A percentile compares a stretch with the other conserved stretches of the same genome.
Conservation (phyloP, 2,113 vertebrate genomes). For the Prionailurus viverrinus region DNA sequence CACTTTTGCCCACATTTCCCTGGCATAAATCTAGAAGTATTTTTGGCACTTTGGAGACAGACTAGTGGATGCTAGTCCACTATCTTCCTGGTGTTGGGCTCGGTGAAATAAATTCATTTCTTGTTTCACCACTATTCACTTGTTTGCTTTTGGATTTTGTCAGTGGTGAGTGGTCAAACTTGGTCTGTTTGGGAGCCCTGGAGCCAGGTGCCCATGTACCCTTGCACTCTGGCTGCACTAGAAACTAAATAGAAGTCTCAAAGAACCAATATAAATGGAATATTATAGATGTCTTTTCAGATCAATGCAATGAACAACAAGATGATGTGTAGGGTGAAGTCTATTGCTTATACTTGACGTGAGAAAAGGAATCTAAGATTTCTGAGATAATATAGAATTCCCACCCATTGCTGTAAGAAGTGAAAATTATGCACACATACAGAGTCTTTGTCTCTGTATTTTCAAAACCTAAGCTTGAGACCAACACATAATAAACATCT, state of each 20-base stretch:
- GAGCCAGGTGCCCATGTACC: too few species aligned
- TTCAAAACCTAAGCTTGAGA: neutral
- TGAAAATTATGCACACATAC: neutral
- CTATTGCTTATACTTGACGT: neutral
- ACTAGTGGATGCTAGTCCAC: too few species aligned
- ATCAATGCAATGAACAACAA: neutral
- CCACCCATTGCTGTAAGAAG: neutral
- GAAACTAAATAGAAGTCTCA: neutral
- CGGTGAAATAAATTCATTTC: too few species aligned
- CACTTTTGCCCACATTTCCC: too few species aligned
- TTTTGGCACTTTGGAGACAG: too few species aligned
- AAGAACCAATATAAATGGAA: neutral
- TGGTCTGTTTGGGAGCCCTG: too few species aligned
- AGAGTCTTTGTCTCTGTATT: neutral
- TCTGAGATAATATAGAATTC: neutral
- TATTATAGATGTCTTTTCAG: neutral
- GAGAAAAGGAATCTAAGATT: neutral
- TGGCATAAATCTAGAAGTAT: too few species aligned
- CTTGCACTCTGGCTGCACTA: too few species aligned
- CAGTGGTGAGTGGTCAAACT: too few species aligned
- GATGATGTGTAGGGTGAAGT: neutral
- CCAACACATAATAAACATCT: neutral
- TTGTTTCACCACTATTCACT: too few species aligned
- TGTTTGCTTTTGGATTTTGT: too few species aligned
- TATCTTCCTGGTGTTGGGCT: too few species aligned